Evolutionary conservation across 2,888 invertebrate species (phyloP).

Genomic region (Machimus atricapillus): DNA sequence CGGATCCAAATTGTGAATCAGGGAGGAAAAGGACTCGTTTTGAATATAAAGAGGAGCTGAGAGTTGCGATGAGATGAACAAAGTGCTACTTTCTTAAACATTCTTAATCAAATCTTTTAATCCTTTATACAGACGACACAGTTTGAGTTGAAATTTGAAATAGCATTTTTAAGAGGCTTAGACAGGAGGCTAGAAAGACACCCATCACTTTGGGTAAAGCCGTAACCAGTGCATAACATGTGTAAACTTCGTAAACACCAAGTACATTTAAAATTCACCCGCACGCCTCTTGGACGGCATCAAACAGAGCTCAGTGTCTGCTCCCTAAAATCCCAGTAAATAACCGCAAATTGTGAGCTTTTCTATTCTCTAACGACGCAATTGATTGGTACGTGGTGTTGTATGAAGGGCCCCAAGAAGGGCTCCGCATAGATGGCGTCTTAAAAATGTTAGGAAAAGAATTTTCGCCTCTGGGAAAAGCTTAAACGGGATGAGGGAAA

Average conservation of each 20-base stretch:
- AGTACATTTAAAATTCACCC: neutral
- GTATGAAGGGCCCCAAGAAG: neutral
- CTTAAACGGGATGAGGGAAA: neutral
- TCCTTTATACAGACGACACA: neutral
- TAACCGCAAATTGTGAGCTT: neutral
- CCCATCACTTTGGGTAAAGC: neutral
- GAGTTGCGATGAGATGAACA: neutral
- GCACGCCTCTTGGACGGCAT: neutral
- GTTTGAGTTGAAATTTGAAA: neutral
- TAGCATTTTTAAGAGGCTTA: neutral
- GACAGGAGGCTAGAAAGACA: neutral
- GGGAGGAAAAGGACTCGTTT: neutral
- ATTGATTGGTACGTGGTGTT: neutral
- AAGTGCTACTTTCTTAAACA: neutral
- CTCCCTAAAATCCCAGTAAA: neutral
- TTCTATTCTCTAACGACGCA: neutral
- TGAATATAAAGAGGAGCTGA: neutral
- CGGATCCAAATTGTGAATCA: neutral
- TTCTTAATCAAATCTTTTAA: neutral
- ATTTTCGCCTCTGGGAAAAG: neutral
- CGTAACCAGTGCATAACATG: neutral
- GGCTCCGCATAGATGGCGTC: neutral
- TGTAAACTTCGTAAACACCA: neutral
- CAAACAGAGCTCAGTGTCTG: neutral
- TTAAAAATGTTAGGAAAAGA: neutral